Evolutionary conservation across 64 coral and sea anemone genomes (phyloP), one percentile per base, ranked within the genome.

Genomic region (Actinia equina): DNA sequence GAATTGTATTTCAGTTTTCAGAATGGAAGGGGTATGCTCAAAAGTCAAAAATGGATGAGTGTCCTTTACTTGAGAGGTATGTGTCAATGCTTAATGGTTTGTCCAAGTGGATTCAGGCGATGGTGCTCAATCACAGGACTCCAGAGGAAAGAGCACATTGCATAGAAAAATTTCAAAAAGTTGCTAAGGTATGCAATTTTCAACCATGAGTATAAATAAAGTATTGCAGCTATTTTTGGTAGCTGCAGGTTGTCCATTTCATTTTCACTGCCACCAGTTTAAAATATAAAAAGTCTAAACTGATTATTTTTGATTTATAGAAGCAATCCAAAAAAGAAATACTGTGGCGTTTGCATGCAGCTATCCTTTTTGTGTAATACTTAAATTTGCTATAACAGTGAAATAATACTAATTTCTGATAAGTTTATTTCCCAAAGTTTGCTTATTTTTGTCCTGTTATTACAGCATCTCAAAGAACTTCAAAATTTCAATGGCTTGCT

Each of bases 401-500:
- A 19, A 19, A 60, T 19, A 17, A 20, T 65, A 23, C 6, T 14
- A 57, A 57, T 57, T 65, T 23, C 62, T 8, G 62, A 23, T 65
- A 4, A 65, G 22, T 20, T 87, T 11, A 22, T 13, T 25, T 14
- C 3, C 0, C 45, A 27, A 22, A 2, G 46, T 49, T 49, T 49
- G 46, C 46, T 49, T 17, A 88, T 14, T 16, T 42, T 57, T 55
- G 70, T 65, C 69, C 5, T 88, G 25, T 61, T 70, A 27, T 59
- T 83, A 8, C 65, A 98, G 95, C 89, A 91, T 98, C 79, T 99
- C 44, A 94, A 94, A 79, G 91, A 94, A 59, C 80, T 95, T 16
- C 96, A 99, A 55, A 99, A 99, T 44, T 99, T 91, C 55, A 99
- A 99, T 77, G 93, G 85, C 43, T 43, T 99, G 3, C 89, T 99